phyloP scores from a whole-genome alignment of 1,140 invertebrate genomes.

The Aphelenchoides besseyi region DNA sequence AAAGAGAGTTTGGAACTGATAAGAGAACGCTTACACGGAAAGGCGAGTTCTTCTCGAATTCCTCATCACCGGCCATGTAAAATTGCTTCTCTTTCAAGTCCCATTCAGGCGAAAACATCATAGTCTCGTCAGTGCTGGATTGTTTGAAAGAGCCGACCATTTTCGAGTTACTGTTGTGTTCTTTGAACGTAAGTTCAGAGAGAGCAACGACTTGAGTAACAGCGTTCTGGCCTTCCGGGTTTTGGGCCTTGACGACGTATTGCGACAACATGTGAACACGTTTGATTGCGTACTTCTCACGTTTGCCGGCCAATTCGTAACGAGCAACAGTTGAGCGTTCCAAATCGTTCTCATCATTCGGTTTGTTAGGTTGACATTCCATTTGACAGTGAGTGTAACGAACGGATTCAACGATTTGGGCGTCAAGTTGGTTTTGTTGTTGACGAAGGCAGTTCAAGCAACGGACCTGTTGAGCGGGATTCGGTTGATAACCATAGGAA shows the following conservation, averaged over 20 bases:
- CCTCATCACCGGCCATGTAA: too few species aligned
- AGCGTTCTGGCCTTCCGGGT: background rate
- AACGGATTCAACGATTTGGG: background rate
- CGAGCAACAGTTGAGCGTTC: constrained; percentile 26
- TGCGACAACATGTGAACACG: constrained; percentile 26
- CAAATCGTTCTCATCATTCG: background rate
- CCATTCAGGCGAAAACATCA: constrained; percentile 12
- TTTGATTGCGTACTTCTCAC: constrained; percentile 25
- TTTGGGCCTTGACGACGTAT: constrained; percentile 23
- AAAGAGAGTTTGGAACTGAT: background rate
- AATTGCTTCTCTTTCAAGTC: constrained; percentile 12
- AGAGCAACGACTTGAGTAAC: constrained; percentile 17
- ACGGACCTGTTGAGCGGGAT: too few species aligned
- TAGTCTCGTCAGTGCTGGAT: background rate
- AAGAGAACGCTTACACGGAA: background rate
- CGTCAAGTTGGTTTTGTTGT: background rate
- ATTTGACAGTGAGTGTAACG: background rate
- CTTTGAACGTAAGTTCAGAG: constrained; percentile 12
- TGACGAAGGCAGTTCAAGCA: background rate
- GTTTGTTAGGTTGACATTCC: background rate
- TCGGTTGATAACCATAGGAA: constrained; percentile 17
- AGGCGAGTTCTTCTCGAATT: too few species aligned
- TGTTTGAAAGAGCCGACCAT: background rate
- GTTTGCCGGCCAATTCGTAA: constrained; percentile 10
- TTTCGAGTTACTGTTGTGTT: background rate